phyloP scores from a whole-genome alignment of 2,888 invertebrate species.

The Chrysolina haemoptera region DNA sequence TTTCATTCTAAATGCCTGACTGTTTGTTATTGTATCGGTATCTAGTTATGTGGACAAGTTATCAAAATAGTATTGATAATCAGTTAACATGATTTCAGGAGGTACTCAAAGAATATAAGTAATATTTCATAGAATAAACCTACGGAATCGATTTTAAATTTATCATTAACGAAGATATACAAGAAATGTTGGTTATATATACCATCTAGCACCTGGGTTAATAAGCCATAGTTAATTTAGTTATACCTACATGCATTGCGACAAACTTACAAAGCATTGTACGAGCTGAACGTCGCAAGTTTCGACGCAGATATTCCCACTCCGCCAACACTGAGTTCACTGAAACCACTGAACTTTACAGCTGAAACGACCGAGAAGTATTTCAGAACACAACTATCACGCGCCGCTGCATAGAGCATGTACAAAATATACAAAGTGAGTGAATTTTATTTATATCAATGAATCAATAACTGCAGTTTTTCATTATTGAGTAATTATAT shows the following conservation, averaged over 20 bases:
- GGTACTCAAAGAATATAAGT: too few relatives aligned
- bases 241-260: conserved; percentile 20
- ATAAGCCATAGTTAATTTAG: background rate
- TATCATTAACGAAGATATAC: background rate
- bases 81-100: too few relatives aligned
- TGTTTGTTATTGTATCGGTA: background rate
- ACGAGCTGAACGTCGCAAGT: conserved; percentile 43
- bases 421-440: too few relatives aligned
- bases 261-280: conserved; percentile 57
- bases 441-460: too few relatives aligned
- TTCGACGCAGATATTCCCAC: conserved; percentile 45
- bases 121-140: background rate
- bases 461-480: too few relatives aligned
- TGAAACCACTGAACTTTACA: conserved; percentile 25
- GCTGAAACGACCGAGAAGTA: background rate
- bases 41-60: too few relatives aligned
- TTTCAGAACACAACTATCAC: background rate
- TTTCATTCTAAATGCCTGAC: background rate
- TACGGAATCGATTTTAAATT: background rate
- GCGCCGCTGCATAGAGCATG: conserved; percentile 4
- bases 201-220: background rate
- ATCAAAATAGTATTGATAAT: too few relatives aligned
- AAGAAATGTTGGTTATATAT: background rate
- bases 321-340: conserved; percentile 38
- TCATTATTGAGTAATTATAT: too few relatives aligned